A percentile compares a stretch with the other conserved stretches of the same genome.
These are phyloP conservation scores for Platygyra sinensis DNA, from an alignment of 64 coral and sea anemone genomes.

Conservation along the genomic window DNA sequence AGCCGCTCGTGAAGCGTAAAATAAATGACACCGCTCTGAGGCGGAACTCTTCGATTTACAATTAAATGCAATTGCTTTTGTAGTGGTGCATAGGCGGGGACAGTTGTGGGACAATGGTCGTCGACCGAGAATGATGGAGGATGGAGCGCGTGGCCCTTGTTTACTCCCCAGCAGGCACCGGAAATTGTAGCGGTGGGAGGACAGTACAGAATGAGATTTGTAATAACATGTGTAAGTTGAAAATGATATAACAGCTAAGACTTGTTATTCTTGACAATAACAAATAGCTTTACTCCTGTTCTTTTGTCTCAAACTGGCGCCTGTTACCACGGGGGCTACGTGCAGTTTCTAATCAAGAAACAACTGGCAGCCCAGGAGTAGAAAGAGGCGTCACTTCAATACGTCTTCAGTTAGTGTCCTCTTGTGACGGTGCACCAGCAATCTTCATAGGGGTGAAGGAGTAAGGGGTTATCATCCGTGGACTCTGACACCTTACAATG, in stretches of 20 bases:
- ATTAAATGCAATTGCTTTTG: not conserved
- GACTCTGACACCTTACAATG: no score
- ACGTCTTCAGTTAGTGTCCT: no score
- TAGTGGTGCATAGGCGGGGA: constrained; percentile 65
- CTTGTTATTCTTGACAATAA: no score
- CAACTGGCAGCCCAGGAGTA: no score
- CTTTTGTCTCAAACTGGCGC: not conserved
- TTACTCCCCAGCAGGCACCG: constrained; percentile 37
- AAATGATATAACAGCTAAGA: not conserved
- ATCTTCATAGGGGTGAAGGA: no score
- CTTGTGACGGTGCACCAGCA: no score
- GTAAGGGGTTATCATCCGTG: no score
- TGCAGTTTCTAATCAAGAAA: no score
- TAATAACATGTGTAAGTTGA: constrained; percentile 56
- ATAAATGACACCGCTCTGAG: no score
- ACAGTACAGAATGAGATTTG: constrained; percentile 36
- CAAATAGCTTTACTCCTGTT: not conserved
- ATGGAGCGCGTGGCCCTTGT: constrained; percentile 42
- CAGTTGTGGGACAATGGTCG: constrained; percentile 56
- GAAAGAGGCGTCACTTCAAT: no score
- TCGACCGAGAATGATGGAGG: constrained; percentile 29
- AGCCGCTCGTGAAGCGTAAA: no score
- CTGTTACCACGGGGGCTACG: no score
- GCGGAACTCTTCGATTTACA: not conserved
- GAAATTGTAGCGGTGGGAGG: constrained; percentile 41